Percentiles rank a stretch among this genome's conserved stretches.
Evolutionary conservation across 2,113 vertebrate species (phyloP).

Genomic region (Cygnus atratus): DNA sequence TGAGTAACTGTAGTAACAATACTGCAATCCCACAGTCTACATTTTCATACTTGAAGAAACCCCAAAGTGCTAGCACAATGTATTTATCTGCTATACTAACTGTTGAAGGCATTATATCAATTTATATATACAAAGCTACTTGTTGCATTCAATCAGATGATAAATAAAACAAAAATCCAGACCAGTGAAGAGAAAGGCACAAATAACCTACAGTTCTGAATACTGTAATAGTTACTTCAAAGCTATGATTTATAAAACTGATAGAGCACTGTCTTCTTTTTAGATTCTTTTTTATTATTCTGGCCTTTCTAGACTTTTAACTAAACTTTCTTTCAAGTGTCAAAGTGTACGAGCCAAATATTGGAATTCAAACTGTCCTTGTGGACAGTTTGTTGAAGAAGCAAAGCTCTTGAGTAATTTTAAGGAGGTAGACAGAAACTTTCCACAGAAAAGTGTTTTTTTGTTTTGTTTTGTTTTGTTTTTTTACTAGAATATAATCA

Average conservation of each 20-base stretch:
- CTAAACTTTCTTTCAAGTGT: background rate
- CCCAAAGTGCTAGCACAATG: accelerated
- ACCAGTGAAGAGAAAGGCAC: background rate
- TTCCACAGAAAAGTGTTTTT: background rate
- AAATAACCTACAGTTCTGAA: background rate
- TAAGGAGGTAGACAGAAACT: background rate
- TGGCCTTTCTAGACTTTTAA: background rate
- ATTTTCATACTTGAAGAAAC: background rate
- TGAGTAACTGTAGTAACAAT: background rate
- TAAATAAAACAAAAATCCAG: background rate
- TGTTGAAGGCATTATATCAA: background rate
- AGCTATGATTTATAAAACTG: background rate
- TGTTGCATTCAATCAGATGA: background rate
- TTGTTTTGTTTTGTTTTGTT: too few species aligned
- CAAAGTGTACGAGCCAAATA: background rate
- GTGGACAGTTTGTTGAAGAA: background rate
- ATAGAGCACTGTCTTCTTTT: background rate
- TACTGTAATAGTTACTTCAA: background rate
- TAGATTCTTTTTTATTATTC: background rate
- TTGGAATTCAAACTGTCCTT: background rate
- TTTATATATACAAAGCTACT: background rate
- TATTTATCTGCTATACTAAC: background rate
- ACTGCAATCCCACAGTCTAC: background rate
- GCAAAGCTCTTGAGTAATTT: background rate
- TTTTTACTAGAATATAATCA: background rate